These are phyloP conservation scores for Anastatus disparis DNA, from an alignment of 1,140 invertebrate species.

Conservation along the genomic window DNA sequence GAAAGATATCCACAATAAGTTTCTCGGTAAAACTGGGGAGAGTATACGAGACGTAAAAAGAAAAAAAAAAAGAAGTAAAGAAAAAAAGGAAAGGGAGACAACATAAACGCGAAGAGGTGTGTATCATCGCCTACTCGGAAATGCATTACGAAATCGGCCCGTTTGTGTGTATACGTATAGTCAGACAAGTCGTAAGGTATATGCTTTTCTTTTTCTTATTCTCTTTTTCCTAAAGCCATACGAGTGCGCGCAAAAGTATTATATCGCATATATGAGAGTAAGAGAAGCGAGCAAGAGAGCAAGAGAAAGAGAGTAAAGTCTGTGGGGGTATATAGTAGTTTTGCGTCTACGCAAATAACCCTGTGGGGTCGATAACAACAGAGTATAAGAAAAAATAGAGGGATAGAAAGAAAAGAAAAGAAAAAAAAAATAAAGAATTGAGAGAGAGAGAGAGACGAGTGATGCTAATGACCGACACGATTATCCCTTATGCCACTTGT, in stretches of 20 bases:
- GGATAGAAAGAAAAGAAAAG: too few relatives aligned
- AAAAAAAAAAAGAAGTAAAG: too few relatives aligned
- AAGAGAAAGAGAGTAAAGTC: neutral
- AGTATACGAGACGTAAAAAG: too few relatives aligned
- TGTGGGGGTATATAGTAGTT: neutral
- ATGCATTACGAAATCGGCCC: slow-evolving; percentile 12
- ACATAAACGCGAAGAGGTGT: too few relatives aligned
- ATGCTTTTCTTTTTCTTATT: neutral
- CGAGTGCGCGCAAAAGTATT: neutral
- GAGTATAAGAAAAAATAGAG: neutral
- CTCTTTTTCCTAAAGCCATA: neutral
- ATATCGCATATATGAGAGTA: neutral
- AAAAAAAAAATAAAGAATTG: too few relatives aligned
- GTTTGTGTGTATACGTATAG: neutral
- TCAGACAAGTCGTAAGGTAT: neutral
- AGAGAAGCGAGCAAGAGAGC: neutral
- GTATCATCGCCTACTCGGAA: slow-evolving; percentile 2
- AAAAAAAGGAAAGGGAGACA: too few relatives aligned
- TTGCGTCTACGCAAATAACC: slow-evolving; percentile 21
- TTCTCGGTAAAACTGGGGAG: too few relatives aligned
- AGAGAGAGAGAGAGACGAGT: neutral
- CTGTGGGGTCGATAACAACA: slow-evolving; percentile 12
- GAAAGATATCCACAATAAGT: too few relatives aligned
- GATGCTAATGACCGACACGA: slow-evolving; percentile 40
- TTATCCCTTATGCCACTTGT: slow-evolving; percentile 37